Evolutionary conservation across 1,140 invertebrate species (phyloP).

Genomic region (Oedothorax gibbosus): DNA sequence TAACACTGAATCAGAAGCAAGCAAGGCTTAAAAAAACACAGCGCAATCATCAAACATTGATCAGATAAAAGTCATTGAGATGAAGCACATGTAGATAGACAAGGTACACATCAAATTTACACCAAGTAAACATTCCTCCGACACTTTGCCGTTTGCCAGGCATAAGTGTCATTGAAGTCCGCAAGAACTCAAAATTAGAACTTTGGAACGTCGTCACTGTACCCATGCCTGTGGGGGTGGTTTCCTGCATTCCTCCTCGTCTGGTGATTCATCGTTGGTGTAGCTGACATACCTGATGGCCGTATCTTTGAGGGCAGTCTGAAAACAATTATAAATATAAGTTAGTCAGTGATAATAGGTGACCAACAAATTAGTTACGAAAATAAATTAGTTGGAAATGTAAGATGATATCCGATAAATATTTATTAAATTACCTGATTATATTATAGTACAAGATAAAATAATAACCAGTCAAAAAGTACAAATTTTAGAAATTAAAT

Average conservation of each 20-base stretch:
- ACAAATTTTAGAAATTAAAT: too few relatives aligned
- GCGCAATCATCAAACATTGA: background rate
- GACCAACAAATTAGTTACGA: too few relatives aligned
- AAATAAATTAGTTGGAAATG: too few relatives aligned
- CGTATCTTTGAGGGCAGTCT: slow-evolving; percentile 62
- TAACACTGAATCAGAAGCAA: too few relatives aligned
- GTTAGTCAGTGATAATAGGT: too few relatives aligned
- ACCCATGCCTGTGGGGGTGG: slow-evolving; percentile 36
- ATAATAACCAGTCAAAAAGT: too few relatives aligned
- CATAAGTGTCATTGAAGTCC: background rate
- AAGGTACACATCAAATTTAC: slow-evolving; percentile 4
- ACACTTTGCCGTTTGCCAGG: background rate
- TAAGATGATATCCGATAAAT: too few relatives aligned
- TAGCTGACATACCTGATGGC: slow-evolving; percentile 64
- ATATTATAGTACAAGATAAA: too few relatives aligned
- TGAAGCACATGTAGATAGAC: background rate
- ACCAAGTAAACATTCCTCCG: background rate
- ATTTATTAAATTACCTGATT: too few relatives aligned
- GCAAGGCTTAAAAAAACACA: background rate
- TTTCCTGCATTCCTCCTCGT: slow-evolving; percentile 62
- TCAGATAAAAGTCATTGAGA: background rate
- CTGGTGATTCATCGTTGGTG: slow-evolving; percentile 64
- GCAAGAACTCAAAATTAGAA: background rate
- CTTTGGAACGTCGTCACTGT: slow-evolving; percentile 18
- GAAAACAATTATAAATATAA: too few relatives aligned